Conservation (phyloP, 2,797 vertebrate genomes). For the Hozukius guyotensis region DNA sequence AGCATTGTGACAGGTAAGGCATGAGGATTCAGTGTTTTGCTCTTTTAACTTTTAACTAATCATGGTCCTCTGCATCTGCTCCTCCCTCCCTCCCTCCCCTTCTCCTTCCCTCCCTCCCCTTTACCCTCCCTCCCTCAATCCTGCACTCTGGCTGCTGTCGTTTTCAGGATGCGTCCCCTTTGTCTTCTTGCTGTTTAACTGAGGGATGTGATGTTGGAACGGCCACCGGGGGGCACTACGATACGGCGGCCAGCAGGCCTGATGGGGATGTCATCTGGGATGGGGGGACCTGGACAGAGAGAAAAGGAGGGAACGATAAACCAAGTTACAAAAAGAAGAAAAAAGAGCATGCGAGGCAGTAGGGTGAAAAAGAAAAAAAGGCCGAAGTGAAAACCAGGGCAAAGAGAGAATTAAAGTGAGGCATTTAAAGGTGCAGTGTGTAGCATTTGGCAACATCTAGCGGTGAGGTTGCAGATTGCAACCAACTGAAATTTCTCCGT, state of each 20-base stretch:
- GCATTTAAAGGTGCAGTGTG: background rate
- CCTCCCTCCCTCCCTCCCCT: background rate
- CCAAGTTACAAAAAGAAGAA: background rate
- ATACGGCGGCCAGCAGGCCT: conserved; percentile 95
- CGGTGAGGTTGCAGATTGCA: background rate
- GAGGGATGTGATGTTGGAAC: conserved; percentile 97
- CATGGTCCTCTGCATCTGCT: conserved; percentile 72
- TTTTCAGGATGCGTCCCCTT: conserved; percentile 22
- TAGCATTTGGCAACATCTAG: no score
- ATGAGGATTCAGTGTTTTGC: conserved; percentile 93
- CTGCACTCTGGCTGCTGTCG: conserved; percentile 65
- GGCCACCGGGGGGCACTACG: conserved; percentile 94
- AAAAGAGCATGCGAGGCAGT: background rate
- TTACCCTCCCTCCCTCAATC: conserved; percentile 28
- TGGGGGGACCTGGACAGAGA: conserved; percentile 70
- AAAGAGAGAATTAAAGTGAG: background rate
- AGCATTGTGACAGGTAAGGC: conserved; percentile 96
- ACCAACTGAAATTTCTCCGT: no score
- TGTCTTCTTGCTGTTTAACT: conserved; percentile 84
- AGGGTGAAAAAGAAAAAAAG: background rate
- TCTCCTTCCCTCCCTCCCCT: background rate
- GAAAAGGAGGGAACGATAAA: conserved; percentile 4
- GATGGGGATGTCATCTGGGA: conserved; percentile 83
- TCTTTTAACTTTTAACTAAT: conserved; percentile 80
- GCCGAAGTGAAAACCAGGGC: background rate